Evolutionary conservation across 2,797 vertebrate species (phyloP), one percentile per base, ranked within the genome.

Genomic region (Pelobates cultripes): DNA sequence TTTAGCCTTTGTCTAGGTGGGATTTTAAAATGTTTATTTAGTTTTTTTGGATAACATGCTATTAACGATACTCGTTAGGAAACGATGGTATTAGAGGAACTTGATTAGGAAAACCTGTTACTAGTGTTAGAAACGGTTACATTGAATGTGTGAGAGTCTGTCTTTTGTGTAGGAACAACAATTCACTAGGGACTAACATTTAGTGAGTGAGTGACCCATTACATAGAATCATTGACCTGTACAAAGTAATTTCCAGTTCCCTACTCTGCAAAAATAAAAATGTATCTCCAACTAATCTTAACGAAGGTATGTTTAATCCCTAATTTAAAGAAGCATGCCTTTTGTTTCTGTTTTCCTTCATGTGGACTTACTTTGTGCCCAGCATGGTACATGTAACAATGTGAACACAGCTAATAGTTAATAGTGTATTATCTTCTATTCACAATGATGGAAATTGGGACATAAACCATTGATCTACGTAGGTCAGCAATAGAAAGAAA

Each of bases 151-250:
- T 70, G 82, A 84, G 67, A 64, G 64, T 47, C 73, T 69, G 43
- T 69, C 77, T 70, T 81, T 81, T 81, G 79, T 81, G 63, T 43
- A 4, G 13, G 44, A 17, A 43, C 42, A 67, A 43, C 57, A 66
- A 76, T 66, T 41, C 13, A 13, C 41, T 47, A 47, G 40, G 70
- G 72, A 40, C 53, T 40, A 72, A 43, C 41, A 76, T 76, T 75
- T 70, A 80, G 69, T 10, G 43, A 84, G 73, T 43, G 28, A 80
- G 40, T 84, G 82, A 80, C 82, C 82, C 77, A 7, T 84, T 72
- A 66, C 43, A 67, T n/a, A 12, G 47, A 73, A 79, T 84, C 73
- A 72, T 53, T 84, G 82, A 84, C 77, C 82, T 84, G 82, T 67
- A 76, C 44, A 40, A 84, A 76, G 68, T 79, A 45, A 84, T 80